These are phyloP conservation scores for Calonectris borealis DNA, from an alignment of 2,113 vertebrate species.

Conservation along the genomic window DNA sequence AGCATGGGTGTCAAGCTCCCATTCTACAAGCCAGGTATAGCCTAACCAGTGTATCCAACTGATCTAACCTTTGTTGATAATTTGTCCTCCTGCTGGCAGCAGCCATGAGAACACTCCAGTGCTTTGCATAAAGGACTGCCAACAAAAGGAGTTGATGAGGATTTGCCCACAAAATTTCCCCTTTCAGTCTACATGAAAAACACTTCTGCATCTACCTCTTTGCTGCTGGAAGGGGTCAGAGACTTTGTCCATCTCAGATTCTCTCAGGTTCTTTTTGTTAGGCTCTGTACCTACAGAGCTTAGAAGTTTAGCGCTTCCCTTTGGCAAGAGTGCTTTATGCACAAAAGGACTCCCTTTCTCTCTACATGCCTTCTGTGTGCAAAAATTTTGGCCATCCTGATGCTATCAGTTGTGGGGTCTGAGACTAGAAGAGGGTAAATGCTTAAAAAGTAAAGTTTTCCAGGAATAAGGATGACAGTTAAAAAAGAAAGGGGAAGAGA, in stretches of 20 bases:
- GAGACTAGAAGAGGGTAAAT: background rate
- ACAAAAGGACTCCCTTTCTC: background rate
- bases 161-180: constrained; percentile 10
- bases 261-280: background rate
- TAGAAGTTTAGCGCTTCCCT: background rate
- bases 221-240: background rate
- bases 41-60: background rate
- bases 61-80: background rate
- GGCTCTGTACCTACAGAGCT: background rate
- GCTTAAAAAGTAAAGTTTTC: background rate
- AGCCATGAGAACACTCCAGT: background rate
- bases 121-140: constrained; percentile 34
- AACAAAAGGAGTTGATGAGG: constrained; percentile 34
- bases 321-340: background rate
- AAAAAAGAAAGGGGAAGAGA: background rate
- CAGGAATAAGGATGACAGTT: background rate
- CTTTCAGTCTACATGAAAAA: background rate
- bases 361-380: background rate
- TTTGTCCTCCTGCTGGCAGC: background rate
- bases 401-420: background rate
- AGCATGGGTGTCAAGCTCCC: background rate
- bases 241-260: background rate
- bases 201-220: constrained; percentile 36
- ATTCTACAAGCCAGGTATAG: background rate
- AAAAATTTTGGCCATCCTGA: background rate